These are phyloP conservation scores for Pachydiplax longipennis DNA, from an alignment of 2,888 invertebrate species.

Conservation along the genomic window DNA sequence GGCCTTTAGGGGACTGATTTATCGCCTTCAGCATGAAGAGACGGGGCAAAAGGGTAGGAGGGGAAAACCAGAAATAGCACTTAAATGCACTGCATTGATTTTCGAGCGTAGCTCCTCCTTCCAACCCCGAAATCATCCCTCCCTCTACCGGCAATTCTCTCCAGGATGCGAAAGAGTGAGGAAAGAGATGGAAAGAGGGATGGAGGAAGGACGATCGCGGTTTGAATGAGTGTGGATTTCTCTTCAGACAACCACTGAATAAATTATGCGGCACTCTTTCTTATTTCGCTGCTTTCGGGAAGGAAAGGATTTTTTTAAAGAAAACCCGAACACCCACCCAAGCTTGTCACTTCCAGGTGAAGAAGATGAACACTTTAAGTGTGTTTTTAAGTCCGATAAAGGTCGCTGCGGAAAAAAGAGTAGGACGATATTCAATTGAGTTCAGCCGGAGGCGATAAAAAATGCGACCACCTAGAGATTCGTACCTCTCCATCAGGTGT, in stretches of 20 bases:
- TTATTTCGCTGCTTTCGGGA: neutral
- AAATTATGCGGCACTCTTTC: neutral
- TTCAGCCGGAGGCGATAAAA: no score
- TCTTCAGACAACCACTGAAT: neutral
- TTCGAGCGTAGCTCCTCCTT: neutral
- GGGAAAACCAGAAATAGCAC: neutral
- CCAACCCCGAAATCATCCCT: neutral
- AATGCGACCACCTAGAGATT: no score
- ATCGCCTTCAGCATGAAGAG: neutral
- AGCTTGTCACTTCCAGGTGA: neutral
- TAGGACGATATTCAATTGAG: no score
- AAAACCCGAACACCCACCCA: neutral
- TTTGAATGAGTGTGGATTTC: neutral
- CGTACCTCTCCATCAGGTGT: no score
- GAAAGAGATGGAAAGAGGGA: neutral
- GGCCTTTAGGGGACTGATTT: neutral
- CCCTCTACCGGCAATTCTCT: neutral
- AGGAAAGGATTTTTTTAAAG: neutral
- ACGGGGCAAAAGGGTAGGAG: neutral
- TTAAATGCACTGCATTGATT: conserved; percentile 1
- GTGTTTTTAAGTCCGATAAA: neutral
- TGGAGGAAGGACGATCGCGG: neutral
- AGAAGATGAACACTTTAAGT: neutral
- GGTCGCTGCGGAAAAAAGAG: neutral
- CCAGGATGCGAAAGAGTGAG: neutral